Base-by-base conservation (phyloP, 2,797 vertebrate species). In the Nyctalus aviator region DNA sequence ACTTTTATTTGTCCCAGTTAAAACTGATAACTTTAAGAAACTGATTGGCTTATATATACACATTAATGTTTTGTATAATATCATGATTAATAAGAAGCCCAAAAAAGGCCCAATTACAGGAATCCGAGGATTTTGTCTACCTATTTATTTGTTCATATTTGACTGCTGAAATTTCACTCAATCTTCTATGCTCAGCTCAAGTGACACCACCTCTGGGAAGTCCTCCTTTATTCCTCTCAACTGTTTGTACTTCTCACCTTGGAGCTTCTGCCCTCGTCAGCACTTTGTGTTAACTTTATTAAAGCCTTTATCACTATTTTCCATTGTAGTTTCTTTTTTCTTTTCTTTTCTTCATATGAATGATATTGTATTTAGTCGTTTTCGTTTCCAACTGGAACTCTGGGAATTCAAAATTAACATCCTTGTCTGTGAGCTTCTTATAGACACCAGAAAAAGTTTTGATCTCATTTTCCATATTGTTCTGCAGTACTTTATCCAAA, bases 351-450 rank as follows among this genome's bases (percentile, higher is more conserved):
- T 32, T 32, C 6, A 7, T 32, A n/a, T 55, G 75, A 98, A 97
- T 17, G 95, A 96, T 93, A 79, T 6, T 98, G 98, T 99, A 99
- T 99, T 99, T 97, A 98, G 98, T 98, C 98, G 98, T 98, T 96
- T 98, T 97, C 98, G 97, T 98, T 99, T 99, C 99, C 98, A 99
- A 98, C 97, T 99, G 99, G 98, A 99, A 99, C 97, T 99, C 99
- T 89, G 99, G 99, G 98, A 99, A 99, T 98, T 99, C 99, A 97
- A 99, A 99, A 97, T 99, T 98, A 68, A 99, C 99, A 92, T 99
- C 99, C 98, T 99, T 99, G 98, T 99, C 99, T 88, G 99, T 99
- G 98, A 99, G 99, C 98, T 99, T 99, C 99, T 99, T 99, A 98
- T 99, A 99, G 97, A 99, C 99, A 96, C 99, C 99, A 97, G 99